Evolutionary conservation across 2,113 vertebrate species (phyloP).

Genomic region (Pavo muticus): DNA sequence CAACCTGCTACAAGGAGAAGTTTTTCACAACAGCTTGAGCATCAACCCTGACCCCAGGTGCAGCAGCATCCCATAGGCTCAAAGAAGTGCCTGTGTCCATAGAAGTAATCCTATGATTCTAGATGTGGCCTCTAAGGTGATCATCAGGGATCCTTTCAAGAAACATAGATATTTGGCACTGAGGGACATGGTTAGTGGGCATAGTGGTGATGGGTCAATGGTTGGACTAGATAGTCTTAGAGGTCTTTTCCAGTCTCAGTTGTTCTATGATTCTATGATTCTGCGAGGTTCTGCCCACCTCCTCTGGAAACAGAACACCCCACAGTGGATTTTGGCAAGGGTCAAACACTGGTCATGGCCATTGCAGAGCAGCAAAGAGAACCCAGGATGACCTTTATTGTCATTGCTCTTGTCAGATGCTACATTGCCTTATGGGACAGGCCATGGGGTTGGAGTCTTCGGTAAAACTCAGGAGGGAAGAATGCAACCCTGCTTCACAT

Average conservation of each 20-base stretch:
- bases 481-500: background rate
- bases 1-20: background rate
- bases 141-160: background rate
- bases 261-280: background rate
- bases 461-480: background rate
- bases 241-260: too few species aligned
- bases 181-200: too few species aligned
- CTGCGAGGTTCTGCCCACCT: background rate
- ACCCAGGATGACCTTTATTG: background rate
- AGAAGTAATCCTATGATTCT: background rate
- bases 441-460: accelerated
- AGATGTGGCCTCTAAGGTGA: background rate
- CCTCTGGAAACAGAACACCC: background rate
- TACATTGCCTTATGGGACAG: background rate
- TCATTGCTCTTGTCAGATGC: background rate
- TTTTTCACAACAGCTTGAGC: background rate
- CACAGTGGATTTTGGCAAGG: too few species aligned
- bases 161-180: too few species aligned
- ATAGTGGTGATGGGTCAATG: too few species aligned
- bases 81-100: background rate
- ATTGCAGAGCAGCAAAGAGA: background rate
- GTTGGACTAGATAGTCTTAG: too few species aligned
- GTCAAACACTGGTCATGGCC: too few species aligned
- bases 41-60: background rate
- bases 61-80: background rate